Base-by-base conservation (phyloP, 2,888 invertebrate genomes). In the Dugesia japonica region DNA sequence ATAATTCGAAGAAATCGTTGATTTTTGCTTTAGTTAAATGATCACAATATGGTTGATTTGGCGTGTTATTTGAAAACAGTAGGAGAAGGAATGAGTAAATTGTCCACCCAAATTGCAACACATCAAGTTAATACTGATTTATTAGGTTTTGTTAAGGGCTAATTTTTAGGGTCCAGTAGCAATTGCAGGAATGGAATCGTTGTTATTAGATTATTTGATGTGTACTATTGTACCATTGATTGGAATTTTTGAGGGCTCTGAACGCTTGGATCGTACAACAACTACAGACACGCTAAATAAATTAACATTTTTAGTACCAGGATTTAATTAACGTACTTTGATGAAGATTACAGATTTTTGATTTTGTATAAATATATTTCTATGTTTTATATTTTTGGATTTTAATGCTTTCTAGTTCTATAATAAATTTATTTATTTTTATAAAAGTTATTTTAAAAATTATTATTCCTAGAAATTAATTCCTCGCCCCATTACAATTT, bases 51-150 rank as follows among this genome's bases (percentile, higher is more conserved):
- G 56, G 56, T 56, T 4, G 56, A 56, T 56, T 56, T 56, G 56
- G 56, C 56, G 56, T 56, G 56, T 23, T 56, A 56, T 56, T 20
- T 56, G n/a, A 56, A 56, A 56, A 56, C 56, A n/a, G 56, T 56
- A 4, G 56, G 56, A 20, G 56, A 56, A 56, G 56, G 56, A 56
- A 56, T 56, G 56, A 56, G 56, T 20, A 56, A 56, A 23, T 23
- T 56, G 56, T 56, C 56, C 7, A n/a, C n/a, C 17, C 20, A 56
- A 56, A 56, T 56, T 13, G 56, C 56, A 13, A 9, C 56, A 23
- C 23, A 56, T 56, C 56, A 56, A 56, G 56, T 56, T n/a, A n/a
- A n/a, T n/a, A n/a, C n/a, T n/a, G n/a, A n/a, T n/a, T n/a, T n/a
- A n/a, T n/a, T n/a, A n/a, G n/a, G n/a, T n/a, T n/a, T n/a, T n/a